Evolutionary conservation across 1,140 invertebrate genomes (phyloP), one percentile per base, ranked within the genome.

Genomic region (Ostrea edulis): DNA sequence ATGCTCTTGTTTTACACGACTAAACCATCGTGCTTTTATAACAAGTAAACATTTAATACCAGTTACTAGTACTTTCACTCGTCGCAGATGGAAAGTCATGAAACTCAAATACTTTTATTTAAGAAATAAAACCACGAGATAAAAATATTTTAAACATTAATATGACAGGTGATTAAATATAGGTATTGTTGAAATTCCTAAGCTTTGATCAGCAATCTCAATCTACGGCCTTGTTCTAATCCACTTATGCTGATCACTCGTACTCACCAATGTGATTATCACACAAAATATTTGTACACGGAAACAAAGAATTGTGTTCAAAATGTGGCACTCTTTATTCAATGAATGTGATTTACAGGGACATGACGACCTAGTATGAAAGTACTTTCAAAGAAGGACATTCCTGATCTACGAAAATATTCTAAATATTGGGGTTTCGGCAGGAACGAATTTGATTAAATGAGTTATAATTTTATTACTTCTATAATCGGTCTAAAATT

Each of bases 161-260:
- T 77, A 77, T 77, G 29, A 77, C 68, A 77, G 68, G 68, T 77
- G 68, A 77, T 77, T 77, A 77, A 77, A 77, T 77, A 77, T 35
- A 22, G 12, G 68, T 77, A 29, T 29, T 77, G 29, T 14, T 77
- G 68, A 25, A 77, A 77, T 29, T 25, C 29, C 22, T 8, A 77
- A 12, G 68, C 68, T 29, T 77, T 77, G 29, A 25, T 25, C 68
- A 77, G 55, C 17, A 62, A 62, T 62, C 55, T 20, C 55, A n/a
- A 62, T 62, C 55, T 62, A 62, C 55, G 20, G 55, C 22, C 25
- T 77, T 14, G 68, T 12, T 29, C 8, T 77, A 77, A 77, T 77
- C 68, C 68, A 77, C 68, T 77, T 77, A 77, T 77, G 25, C 29
- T 29, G 22, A 77, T 77, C 68, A 77, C 22, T 25, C 8, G 2